These are phyloP conservation scores for Amphiura filiformis DNA, from an alignment of 35 echinoderm and acorn worm genomes.

Conservation along the genomic window DNA sequence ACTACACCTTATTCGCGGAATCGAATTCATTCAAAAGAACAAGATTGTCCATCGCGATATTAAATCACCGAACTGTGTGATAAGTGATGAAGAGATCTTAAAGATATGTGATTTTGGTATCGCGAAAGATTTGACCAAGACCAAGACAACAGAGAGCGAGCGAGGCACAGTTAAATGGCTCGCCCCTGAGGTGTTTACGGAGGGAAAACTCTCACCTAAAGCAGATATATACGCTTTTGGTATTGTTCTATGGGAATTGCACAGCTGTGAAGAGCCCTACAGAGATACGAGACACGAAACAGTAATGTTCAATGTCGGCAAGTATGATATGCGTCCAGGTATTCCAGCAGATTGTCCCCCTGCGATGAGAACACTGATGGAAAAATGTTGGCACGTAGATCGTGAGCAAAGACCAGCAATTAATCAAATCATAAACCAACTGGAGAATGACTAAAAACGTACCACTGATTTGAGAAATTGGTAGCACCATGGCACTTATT, in stretches of 20 bases:
- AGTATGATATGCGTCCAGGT: not conserved
- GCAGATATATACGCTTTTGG: not conserved
- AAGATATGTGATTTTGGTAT: slow-evolving; percentile 3
- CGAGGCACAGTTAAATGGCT: not conserved
- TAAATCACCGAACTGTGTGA: not conserved
- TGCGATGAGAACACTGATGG: not conserved
- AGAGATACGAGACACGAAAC: not conserved
- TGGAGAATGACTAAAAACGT: too few relatives aligned
- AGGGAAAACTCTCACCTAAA: not conserved
- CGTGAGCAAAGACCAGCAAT: not conserved
- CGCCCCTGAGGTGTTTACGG: not conserved
- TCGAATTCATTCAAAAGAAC: not conserved
- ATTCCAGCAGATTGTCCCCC: not conserved
- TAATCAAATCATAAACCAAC: not conserved
- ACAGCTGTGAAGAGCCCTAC: not conserved
- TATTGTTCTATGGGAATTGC: not conserved
- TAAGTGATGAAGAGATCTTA: not conserved
- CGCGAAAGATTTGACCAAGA: not conserved
- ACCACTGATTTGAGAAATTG: too few relatives aligned
- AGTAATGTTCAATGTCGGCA: not conserved
- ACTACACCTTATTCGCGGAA: not conserved
- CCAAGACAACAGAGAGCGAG: not conserved
- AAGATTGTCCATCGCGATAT: not conserved
- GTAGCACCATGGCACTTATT: too few relatives aligned
- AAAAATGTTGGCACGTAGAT: not conserved